Conservation (phyloP, 2,888 invertebrate genomes). For the Tipula confusa region DNA sequence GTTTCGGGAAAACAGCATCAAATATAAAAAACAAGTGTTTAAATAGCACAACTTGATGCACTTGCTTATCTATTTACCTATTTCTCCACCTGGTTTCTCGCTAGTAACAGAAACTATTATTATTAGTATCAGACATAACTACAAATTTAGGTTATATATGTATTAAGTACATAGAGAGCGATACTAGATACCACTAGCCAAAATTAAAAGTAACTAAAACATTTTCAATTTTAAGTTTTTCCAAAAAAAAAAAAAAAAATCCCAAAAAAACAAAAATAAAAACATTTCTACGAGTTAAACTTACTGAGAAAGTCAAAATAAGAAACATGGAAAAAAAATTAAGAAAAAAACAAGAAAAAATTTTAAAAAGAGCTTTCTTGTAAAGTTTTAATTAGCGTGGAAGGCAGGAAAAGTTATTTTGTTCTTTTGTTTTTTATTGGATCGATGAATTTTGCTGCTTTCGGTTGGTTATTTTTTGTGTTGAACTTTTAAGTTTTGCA, state of each 20-base stretch:
- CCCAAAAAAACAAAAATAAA: neutral
- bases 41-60: neutral
- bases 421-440: neutral
- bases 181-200: neutral
- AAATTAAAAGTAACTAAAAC: neutral
- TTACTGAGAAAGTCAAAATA: neutral
- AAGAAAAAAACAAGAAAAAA: neutral
- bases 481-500: neutral
- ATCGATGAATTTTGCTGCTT: neutral
- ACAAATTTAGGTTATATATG: too few relatives aligned
- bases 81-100: neutral
- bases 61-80: neutral
- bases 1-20: neutral
- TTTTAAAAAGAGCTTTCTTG: neutral
- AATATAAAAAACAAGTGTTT: neutral
- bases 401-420: neutral
- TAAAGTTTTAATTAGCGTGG: slow-evolving; percentile 12
- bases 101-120: neutral
- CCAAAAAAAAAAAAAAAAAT: neutral
- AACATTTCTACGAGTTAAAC: neutral
- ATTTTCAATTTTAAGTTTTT: neutral
- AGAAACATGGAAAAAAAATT: neutral
- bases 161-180: neutral
- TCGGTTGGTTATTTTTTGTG: neutral
- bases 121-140: neutral